A percentile compares a stretch with the other conserved stretches of the same genome.
Conservation (phyloP, 2,797 vertebrate genomes). For the Spondyliosoma cantharus region DNA sequence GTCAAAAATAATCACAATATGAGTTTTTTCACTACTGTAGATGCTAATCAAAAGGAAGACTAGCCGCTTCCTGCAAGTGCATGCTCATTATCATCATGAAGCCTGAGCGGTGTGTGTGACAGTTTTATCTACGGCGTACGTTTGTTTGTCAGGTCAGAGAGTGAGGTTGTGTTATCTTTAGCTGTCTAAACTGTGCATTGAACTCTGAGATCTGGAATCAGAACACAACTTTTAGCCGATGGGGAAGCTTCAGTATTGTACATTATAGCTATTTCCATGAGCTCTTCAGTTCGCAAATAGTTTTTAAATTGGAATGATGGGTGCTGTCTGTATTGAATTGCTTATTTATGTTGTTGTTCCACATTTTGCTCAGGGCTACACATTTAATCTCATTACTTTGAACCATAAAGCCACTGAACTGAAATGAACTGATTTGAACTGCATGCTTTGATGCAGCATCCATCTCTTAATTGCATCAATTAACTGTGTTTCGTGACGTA, state of each 20-base stretch:
- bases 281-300: not conserved
- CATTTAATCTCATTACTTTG: not conserved
- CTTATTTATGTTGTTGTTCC: not conserved
- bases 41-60: not conserved
- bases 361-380: not conserved
- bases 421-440: not conserved
- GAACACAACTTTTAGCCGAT: not conserved
- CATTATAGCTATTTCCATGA: not conserved
- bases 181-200: not conserved
- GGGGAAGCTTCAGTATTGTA: not conserved
- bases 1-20: too few species aligned
- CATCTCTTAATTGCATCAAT: not conserved
- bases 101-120: not conserved
- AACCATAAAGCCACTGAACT: not conserved
- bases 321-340: not conserved
- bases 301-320: not conserved
- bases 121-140: not conserved
- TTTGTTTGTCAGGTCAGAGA: constrained; percentile 18
- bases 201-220: not conserved
- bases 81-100: not conserved
- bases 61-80: not conserved
- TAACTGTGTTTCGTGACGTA: not conserved
- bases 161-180: not conserved
- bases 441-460: not conserved
- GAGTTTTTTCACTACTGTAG: too few species aligned